phyloP scores from a whole-genome alignment of 2,113 vertebrate species.

The Larimichthys polyactis region DNA sequence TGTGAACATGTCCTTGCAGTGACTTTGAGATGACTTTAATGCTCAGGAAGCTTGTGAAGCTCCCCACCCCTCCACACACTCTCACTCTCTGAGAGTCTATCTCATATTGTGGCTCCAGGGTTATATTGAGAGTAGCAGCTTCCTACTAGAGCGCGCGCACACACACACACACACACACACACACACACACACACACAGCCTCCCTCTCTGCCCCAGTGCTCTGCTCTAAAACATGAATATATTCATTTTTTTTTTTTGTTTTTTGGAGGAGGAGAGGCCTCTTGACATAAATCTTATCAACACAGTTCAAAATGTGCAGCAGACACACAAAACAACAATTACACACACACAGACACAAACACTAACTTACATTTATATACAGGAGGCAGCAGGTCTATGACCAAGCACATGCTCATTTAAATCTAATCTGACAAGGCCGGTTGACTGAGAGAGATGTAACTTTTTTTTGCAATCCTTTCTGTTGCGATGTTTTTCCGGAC shows the following conservation, averaged over 20 bases:
- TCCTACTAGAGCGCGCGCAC: conserved; percentile 5
- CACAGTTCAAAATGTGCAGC: conserved; percentile 30
- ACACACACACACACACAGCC: conserved; percentile 30
- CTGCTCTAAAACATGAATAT: conserved; percentile 66
- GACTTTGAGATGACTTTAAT: conserved; percentile 16
- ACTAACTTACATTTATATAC: conserved; percentile 10
- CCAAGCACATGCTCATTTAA: conserved; percentile 9
- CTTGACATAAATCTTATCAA: conserved; percentile 45
- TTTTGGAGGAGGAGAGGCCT: conserved; percentile 19
- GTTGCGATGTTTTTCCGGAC: background rate
- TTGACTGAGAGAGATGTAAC: background rate
- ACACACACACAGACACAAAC: conserved; percentile 14
- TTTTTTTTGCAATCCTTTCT: background rate
- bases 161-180: conserved; percentile 22
- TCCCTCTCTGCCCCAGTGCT: conserved; percentile 25
- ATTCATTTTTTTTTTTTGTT: conserved; percentile 44
- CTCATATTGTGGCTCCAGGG: conserved; percentile 44
- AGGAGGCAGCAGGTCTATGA: background rate
- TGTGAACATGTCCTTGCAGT: conserved; percentile 33
- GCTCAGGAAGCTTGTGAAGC: conserved; percentile 15
- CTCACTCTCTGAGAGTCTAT: conserved; percentile 21
- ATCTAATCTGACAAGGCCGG: background rate
- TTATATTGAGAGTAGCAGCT: conserved; percentile 36
- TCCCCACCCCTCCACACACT: background rate
- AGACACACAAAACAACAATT: conserved; percentile 28